phyloP scores from a whole-genome alignment of 2,888 invertebrate species.

The Tromatobia lineatoria region DNA sequence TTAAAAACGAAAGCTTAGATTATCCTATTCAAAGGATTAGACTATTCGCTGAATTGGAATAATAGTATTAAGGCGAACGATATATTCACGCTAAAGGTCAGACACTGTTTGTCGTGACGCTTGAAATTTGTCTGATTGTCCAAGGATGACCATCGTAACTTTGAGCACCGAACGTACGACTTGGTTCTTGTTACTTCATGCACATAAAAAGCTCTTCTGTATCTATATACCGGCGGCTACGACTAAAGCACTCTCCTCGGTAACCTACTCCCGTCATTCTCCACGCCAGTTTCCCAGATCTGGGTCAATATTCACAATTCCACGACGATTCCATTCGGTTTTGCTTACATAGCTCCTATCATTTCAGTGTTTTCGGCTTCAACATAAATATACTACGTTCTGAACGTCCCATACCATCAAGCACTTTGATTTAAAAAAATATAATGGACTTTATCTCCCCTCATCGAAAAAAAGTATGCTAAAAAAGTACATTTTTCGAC shows the following conservation, averaged over 20 bases:
- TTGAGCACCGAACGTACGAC: neutral
- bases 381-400: neutral
- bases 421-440: too few species aligned
- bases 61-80: neutral
- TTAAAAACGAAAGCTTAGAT: too few species aligned
- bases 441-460: too few species aligned
- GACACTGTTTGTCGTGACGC: neutral
- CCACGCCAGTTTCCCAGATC: constrained; percentile 7
- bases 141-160: neutral
- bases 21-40: neutral
- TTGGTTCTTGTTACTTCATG: neutral
- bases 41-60: neutral
- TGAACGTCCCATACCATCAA: neutral
- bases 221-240: neutral
- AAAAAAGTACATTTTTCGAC: too few species aligned
- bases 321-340: neutral
- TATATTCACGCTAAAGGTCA: neutral
- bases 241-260: neutral
- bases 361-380: neutral
- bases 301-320: constrained; percentile 49
- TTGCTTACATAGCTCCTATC: neutral
- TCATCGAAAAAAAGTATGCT: too few species aligned
- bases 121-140: neutral
- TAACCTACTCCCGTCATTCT: constrained; percentile 19
- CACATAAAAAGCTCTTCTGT: neutral